phyloP scores from a whole-genome alignment of 2,113 vertebrate genomes.

The Trematomus loennbergii region DNA sequence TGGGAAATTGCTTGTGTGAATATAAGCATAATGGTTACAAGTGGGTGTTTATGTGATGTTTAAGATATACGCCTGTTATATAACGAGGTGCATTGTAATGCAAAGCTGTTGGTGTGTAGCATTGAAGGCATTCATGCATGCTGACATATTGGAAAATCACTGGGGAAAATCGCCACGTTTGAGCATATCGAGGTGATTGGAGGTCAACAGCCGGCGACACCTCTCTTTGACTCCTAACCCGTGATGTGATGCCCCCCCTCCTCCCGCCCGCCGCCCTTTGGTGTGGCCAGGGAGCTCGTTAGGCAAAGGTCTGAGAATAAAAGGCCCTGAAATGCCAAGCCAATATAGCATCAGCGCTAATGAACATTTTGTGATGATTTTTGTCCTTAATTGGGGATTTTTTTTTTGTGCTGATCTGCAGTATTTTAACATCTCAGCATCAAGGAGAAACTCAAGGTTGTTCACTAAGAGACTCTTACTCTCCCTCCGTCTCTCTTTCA shows the following conservation, averaged over 20 bases:
- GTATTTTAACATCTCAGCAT: constrained; percentile 65
- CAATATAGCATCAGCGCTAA: constrained; percentile 58
- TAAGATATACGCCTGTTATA: neutral
- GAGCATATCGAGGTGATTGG: constrained; percentile 51
- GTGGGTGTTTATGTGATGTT: constrained; percentile 11
- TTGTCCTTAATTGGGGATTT: constrained; percentile 68
- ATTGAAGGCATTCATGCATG: constrained; percentile 20
- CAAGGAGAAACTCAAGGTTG: constrained; percentile 78
- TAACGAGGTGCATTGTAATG: neutral
- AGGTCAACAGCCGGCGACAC: constrained; percentile 58
- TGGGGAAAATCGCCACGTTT: constrained; percentile 22
- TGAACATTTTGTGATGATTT: constrained; percentile 66
- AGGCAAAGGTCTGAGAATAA: constrained; percentile 62
- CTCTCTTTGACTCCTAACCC: constrained; percentile 63
- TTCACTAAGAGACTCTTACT: constrained; percentile 45
- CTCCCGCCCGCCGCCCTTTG: constrained; percentile 15
- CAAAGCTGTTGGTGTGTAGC: neutral
- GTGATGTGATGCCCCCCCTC: constrained; percentile 53
- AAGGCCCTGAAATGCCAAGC: constrained; percentile 71
- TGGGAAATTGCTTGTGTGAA: neutral
- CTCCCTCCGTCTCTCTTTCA: constrained; percentile 41
- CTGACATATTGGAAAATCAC: constrained; percentile 56
- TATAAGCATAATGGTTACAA: neutral
- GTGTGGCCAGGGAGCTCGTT: constrained; percentile 60
- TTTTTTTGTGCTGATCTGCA: constrained; percentile 71